Conservation (phyloP, 2,888 invertebrate species). For the Xanthostigma xanthostigma region DNA sequence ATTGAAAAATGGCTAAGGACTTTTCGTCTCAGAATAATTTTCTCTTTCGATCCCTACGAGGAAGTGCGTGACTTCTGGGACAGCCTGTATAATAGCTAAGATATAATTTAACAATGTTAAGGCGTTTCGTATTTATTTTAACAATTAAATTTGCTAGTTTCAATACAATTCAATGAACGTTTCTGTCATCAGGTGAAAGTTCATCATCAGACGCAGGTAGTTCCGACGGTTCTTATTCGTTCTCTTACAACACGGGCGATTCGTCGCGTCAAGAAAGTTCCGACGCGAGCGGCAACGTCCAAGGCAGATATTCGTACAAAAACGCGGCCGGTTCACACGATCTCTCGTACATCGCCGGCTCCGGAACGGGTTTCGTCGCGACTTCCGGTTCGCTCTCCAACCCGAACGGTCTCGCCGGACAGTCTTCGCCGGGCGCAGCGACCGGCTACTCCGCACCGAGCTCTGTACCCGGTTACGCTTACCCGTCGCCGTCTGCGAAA, state of each 20-base stretch:
- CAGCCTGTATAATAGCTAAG: no score
- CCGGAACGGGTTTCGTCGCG: slow-evolving; percentile 13
- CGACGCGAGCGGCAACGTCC: slow-evolving; percentile 21
- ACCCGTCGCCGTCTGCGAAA: neutral
- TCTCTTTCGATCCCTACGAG: no score
- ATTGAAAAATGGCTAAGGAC: no score
- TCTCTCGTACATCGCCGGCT: slow-evolving; percentile 11
- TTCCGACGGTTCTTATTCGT: slow-evolving; percentile 19
- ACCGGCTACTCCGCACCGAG: neutral
- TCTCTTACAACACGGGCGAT: slow-evolving; percentile 21
- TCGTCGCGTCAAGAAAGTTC: slow-evolving; percentile 22
- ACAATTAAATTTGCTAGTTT: no score
- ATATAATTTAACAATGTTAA: no score
- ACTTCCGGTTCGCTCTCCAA: slow-evolving; percentile 11
- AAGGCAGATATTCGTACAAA: slow-evolving; percentile 10
- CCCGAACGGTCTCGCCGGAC: slow-evolving; percentile 8
- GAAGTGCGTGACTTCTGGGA: no score
- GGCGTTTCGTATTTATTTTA: no score
- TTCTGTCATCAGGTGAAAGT: neutral
- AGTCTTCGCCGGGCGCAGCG: neutral
- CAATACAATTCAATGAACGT: no score
- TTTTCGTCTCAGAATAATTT: no score
- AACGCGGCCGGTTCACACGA: slow-evolving; percentile 10
- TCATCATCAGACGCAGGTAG: neutral
- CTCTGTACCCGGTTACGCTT: neutral